Percentiles rank a stretch among this genome's conserved stretches.
These are phyloP conservation scores for Myripristis murdjan DNA, from an alignment of 2,797 vertebrate species.

Conservation along the genomic window DNA sequence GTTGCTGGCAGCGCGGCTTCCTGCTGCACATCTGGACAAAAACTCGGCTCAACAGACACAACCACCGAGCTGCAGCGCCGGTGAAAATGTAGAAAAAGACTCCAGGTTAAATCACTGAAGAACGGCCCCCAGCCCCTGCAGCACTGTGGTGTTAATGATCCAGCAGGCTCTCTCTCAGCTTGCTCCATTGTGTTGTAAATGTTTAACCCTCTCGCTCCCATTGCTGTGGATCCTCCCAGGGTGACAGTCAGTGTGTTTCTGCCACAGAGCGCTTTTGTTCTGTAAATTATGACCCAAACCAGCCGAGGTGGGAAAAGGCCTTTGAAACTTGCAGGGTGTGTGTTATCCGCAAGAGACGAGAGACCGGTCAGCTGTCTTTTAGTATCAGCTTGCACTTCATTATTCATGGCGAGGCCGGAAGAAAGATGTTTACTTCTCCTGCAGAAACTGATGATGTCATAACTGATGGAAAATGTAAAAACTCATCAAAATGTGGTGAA, in stretches of 20 bases:
- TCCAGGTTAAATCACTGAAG: neutral
- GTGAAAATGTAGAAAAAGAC: no score
- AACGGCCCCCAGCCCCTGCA: neutral
- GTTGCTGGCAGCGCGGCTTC: neutral
- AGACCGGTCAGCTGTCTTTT: neutral
- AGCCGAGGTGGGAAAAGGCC: neutral
- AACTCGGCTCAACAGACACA: neutral
- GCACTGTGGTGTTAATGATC: slow-evolving; percentile 23
- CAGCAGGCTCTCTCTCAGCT: no score
- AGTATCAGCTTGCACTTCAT: slow-evolving; percentile 4
- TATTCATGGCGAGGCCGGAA: slow-evolving; percentile 6
- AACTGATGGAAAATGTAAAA: no score
- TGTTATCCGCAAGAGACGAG: neutral
- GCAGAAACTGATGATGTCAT: no score
- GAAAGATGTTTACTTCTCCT: neutral
- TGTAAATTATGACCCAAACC: slow-evolving; percentile 3
- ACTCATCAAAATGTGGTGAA: no score
- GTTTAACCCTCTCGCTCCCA: neutral
- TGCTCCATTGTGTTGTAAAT: slow-evolving; percentile 11
- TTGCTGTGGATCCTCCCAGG: neutral
- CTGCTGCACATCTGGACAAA: neutral
- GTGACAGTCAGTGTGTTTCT: no score
- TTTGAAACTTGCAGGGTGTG: neutral
- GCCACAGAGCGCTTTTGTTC: neutral
- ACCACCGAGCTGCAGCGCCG: no score